These are phyloP conservation scores for Lytechinus pictus DNA, from an alignment of 35 echinoderm and acorn worm genomes.

Conservation along the genomic window DNA sequence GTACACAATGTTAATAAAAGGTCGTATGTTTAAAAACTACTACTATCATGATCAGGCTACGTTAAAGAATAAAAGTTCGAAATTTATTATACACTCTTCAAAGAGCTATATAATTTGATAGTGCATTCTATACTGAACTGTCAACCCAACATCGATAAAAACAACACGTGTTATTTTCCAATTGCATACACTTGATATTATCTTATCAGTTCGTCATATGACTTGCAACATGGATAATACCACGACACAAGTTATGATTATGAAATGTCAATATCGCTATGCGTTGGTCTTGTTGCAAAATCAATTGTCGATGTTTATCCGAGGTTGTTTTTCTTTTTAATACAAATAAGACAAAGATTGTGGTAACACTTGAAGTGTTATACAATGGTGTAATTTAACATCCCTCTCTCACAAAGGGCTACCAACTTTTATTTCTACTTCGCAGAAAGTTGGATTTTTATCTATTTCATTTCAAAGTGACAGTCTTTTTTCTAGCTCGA, in stretches of 20 bases:
- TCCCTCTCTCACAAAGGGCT: not conserved
- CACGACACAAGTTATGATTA: not conserved
- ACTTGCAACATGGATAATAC: not conserved
- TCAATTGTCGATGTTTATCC: not conserved
- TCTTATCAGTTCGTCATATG: constrained; percentile 12
- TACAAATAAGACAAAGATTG: not conserved
- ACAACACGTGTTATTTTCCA: not conserved
- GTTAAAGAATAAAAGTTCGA: no score
- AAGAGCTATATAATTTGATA: not conserved
- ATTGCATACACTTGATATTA: not conserved
- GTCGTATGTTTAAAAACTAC: no score
- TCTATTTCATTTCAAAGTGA: not conserved
- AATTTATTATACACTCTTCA: not conserved
- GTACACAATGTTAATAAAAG: no score
- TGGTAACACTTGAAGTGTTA: not conserved
- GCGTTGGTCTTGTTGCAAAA: not conserved
- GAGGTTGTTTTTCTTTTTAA: not conserved
- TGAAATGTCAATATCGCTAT: not conserved
- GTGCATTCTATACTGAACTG: not conserved
- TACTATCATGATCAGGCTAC: no score
- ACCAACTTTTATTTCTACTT: not conserved
- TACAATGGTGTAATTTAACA: not conserved
- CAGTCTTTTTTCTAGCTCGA: not conserved
- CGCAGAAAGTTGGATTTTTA: not conserved
- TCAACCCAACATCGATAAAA: not conserved